phyloP scores from a whole-genome alignment of 2,888 invertebrate genomes.

The Lathronympha strigana region DNA sequence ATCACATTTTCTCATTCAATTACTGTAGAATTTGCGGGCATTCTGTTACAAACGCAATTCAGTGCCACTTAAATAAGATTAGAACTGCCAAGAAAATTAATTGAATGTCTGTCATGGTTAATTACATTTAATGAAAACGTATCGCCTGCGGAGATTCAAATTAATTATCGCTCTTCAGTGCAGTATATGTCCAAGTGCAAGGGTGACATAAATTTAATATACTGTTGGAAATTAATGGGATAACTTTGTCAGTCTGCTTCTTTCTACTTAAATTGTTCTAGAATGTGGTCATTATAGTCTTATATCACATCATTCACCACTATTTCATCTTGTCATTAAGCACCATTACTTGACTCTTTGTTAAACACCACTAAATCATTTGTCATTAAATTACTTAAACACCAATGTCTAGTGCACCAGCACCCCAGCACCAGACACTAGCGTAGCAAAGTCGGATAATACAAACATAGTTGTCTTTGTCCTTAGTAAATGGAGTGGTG shows the following conservation, averaged over 20 bases:
- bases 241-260: not conserved
- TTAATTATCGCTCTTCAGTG: conserved; percentile 14
- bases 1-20: conserved; percentile 37
- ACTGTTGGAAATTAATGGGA: not conserved
- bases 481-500: no score
- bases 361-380: no score
- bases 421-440: no score
- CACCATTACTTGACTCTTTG: no score
- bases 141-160: conserved; percentile 22
- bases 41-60: conserved; percentile 28
- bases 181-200: conserved; percentile 9
- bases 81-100: conserved; percentile 36
- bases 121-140: conserved; percentile 29
- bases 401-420: no score
- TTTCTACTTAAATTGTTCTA: not conserved
- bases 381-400: no score
- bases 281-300: not conserved
- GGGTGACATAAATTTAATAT: conserved; percentile 14
- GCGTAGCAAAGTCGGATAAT: no score
- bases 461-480: no score
- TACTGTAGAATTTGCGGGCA: conserved; percentile 26
- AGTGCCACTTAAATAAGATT: conserved; percentile 34
- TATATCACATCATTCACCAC: no score
- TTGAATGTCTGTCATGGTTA: conserved; percentile 20
- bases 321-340: no score